Conservation (phyloP, 2,888 invertebrate genomes). For the Copidosoma aretas region DNA sequence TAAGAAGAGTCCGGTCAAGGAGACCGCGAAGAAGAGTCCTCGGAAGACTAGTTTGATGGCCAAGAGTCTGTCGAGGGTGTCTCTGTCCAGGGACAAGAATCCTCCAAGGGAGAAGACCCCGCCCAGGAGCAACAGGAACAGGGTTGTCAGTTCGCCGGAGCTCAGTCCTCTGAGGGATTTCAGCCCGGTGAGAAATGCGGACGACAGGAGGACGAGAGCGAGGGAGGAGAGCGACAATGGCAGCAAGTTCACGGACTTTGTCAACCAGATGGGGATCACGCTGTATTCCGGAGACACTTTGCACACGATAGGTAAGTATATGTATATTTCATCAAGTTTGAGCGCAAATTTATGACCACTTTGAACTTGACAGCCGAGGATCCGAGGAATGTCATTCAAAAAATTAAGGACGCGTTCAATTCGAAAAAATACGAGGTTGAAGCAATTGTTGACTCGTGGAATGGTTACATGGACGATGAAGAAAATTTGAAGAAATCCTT, state of each 20-base stretch:
- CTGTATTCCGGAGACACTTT: conserved; percentile 43
- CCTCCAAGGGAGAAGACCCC: conserved; percentile 8
- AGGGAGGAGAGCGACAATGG: conserved; percentile 14
- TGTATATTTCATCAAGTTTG: background rate
- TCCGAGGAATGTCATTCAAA: conserved; percentile 45
- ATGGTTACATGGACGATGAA: conserved; percentile 49
- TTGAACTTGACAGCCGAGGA: conserved; percentile 42
- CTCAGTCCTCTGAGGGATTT: conserved; percentile 26
- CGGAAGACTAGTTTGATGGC: background rate
- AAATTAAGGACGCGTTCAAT: conserved; percentile 48
- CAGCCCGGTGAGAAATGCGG: conserved; percentile 16
- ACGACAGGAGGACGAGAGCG: conserved; percentile 13
- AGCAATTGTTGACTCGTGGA: conserved; percentile 50
- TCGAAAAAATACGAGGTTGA: conserved; percentile 40
- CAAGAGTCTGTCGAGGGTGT: no score
- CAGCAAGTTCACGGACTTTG: conserved; percentile 47
- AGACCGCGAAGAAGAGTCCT: conserved; percentile 14
- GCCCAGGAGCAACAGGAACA: conserved; percentile 4
- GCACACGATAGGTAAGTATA: conserved; percentile 46
- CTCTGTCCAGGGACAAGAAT: no score
- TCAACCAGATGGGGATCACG: conserved; percentile 49
- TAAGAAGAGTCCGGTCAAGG: background rate
- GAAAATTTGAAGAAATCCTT: conserved; percentile 52
- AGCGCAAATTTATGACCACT: background rate
- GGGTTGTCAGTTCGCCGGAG: conserved; percentile 27